Evolutionary conservation across 1,140 invertebrate genomes (phyloP).

Genomic region (Tachypleus tridentatus): DNA sequence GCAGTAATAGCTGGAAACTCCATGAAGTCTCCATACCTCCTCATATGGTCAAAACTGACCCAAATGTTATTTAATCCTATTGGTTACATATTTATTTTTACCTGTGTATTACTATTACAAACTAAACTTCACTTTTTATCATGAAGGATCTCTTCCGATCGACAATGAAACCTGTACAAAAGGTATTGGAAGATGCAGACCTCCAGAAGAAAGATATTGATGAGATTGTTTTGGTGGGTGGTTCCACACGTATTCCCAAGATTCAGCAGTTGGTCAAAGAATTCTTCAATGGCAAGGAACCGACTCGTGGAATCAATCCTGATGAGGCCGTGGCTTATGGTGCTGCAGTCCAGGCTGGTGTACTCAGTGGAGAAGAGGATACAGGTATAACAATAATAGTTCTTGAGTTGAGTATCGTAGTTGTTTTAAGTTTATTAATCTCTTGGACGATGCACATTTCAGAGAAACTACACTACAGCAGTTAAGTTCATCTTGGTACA

Average conservation of each 20-base stretch:
- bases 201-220: slow-evolving; percentile 98
- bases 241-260: slow-evolving; percentile 98
- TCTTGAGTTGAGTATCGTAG: too few relatives aligned
- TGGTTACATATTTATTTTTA: too few relatives aligned
- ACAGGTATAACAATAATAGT: slow-evolving; percentile 18
- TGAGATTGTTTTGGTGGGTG: slow-evolving; percentile 98
- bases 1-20: too few relatives aligned
- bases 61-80: too few relatives aligned
- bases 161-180: slow-evolving; percentile 97
- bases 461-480: too few relatives aligned
- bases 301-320: slow-evolving; percentile 94
- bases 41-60: too few relatives aligned
- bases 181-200: slow-evolving; percentile 94
- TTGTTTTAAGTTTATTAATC: too few relatives aligned
- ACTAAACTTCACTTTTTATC: slow-evolving; percentile 7
- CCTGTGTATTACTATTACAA: too few relatives aligned
- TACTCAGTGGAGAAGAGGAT: slow-evolving; percentile 45
- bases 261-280: slow-evolving; percentile 98
- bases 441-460: too few relatives aligned
- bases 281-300: slow-evolving; percentile 97
- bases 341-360: slow-evolving; percentile 93
- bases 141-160: slow-evolving; percentile 82
- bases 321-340: slow-evolving; percentile 97
- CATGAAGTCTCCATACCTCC: too few relatives aligned
- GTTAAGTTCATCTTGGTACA: too few relatives aligned